These are phyloP conservation scores for Psophia crepitans DNA, from an alignment of 2,113 vertebrate species.

Conservation along the genomic window DNA sequence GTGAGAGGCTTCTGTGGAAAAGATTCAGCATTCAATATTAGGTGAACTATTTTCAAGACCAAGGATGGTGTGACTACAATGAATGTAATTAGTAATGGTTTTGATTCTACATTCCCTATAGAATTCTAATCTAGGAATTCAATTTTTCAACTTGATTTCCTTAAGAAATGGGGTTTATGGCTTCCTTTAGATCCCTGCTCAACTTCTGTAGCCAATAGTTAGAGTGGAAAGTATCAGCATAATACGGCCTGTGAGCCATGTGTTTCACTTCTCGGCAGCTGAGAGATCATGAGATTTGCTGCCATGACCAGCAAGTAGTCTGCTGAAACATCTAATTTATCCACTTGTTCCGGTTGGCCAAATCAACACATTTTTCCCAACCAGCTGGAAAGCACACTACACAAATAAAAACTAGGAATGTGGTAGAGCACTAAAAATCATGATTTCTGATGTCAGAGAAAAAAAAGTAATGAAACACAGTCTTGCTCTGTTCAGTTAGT, in stretches of 20 bases:
- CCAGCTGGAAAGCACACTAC: not conserved
- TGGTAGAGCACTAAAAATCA: not conserved
- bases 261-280: not conserved
- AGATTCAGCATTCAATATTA: not conserved
- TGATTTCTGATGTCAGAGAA: not conserved
- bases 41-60: not conserved
- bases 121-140: not conserved
- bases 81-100: not conserved
- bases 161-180: not conserved
- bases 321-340: not conserved
- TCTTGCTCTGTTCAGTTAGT: not conserved
- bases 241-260: fast-evolving
- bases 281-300: not conserved
- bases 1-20: not conserved
- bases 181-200: not conserved
- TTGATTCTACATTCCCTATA: not conserved
- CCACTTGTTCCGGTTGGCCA: not conserved
- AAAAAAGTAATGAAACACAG: not conserved
- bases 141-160: not conserved
- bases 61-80: not conserved
- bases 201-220: not conserved
- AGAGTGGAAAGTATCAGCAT: not conserved
- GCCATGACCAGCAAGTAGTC: not conserved
- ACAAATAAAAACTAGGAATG: not conserved
- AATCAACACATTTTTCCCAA: not conserved